Percentiles rank a stretch among this genome's conserved stretches.
phyloP scores from a whole-genome alignment of 2,888 invertebrate species.

The Clanis bilineata region DNA sequence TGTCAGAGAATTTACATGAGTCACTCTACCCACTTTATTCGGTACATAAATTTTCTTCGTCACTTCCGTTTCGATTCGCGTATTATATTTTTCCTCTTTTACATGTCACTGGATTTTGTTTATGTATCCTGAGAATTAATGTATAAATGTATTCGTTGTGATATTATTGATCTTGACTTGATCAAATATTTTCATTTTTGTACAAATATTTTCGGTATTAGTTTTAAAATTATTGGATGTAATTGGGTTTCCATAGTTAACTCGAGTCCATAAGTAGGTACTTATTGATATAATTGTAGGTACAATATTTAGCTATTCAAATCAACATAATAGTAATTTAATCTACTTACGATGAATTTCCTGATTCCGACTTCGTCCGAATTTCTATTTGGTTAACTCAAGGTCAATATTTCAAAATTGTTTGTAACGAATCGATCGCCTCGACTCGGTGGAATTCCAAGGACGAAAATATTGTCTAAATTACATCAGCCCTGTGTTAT shows the following conservation, averaged over 20 bases:
- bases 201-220: too few relatives aligned
- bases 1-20: constrained; percentile 10
- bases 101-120: background rate
- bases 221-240: too few relatives aligned
- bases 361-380: background rate
- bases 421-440: background rate
- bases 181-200: too few relatives aligned
- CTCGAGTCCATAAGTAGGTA: too few relatives aligned
- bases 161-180: too few relatives aligned
- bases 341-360: too few relatives aligned
- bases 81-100: background rate
- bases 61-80: background rate
- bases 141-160: background rate
- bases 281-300: too few relatives aligned
- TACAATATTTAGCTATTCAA: too few relatives aligned
- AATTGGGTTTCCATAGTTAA: too few relatives aligned
- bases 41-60: background rate
- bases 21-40: background rate
- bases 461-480: background rate
- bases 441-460: background rate
- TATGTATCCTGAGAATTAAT: too few relatives aligned
- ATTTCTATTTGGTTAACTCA: background rate
- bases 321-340: too few relatives aligned
- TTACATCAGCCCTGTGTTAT: background rate
- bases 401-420: background rate